Conservation (phyloP, 2,888 invertebrate species). For the Chrysodeixis includens region DNA sequence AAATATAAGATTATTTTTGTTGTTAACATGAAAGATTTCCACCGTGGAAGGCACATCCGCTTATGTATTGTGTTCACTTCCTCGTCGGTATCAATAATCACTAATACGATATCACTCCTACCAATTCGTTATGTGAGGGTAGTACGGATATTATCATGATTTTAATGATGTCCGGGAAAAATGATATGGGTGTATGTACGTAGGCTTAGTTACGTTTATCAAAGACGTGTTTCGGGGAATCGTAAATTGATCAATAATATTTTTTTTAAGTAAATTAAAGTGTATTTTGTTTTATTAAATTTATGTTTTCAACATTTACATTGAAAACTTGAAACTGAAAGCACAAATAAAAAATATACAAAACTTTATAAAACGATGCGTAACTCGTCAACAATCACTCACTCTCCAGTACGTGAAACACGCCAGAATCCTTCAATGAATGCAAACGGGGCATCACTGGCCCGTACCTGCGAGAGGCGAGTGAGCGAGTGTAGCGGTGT, state of each 20-base stretch:
- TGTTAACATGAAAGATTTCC: slow-evolving; percentile 2
- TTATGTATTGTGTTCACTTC: not conserved
- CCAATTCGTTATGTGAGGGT: no score
- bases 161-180: no score
- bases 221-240: no score
- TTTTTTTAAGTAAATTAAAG: no score
- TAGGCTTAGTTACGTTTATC: no score
- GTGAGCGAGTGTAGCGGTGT: slow-evolving; percentile 12
- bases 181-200: no score
- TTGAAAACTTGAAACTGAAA: no score
- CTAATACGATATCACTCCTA: no score
- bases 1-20: slow-evolving; percentile 10
- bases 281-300: no score
- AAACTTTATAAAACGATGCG: slow-evolving; percentile 23
- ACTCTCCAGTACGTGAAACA: slow-evolving; percentile 23
- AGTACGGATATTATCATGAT: no score
- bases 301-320: no score
- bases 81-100: not conserved
- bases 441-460: slow-evolving; percentile 39
- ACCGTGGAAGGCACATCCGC: slow-evolving; percentile 9
- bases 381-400: slow-evolving; percentile 25
- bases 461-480: slow-evolving; percentile 15
- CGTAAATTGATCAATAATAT: no score
- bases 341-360: slow-evolving; percentile 27
- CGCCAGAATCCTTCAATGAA: slow-evolving; percentile 45